These are phyloP conservation scores for Melieria crassipennis DNA, from an alignment of 2,888 invertebrate species.

Conservation along the genomic window DNA sequence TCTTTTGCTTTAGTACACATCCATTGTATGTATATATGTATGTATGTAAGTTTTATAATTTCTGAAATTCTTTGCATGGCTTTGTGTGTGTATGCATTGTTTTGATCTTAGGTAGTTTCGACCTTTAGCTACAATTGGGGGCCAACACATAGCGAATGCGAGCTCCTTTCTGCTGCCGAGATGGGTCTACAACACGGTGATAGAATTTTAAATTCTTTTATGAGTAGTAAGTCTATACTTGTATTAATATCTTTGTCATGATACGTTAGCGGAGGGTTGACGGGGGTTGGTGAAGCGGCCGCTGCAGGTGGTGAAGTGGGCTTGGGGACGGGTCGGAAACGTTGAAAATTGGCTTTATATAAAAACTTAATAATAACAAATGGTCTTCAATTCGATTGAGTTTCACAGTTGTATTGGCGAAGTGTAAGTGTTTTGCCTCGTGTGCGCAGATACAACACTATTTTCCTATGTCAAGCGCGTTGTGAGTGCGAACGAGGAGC, in stretches of 20 bases:
- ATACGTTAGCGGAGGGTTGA: no score
- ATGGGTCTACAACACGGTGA: conserved; percentile 7
- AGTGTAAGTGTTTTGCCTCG: no score
- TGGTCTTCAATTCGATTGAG: conserved; percentile 29
- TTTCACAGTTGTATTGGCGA: conserved; percentile 26
- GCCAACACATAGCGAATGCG: conserved; percentile 22
- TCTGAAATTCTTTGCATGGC: not conserved
- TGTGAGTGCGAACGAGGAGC: no score
- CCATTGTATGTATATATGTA: conserved; percentile 24
- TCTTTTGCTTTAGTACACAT: conserved; percentile 33
- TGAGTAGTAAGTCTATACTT: conserved; percentile 13
- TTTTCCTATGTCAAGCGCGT: no score
- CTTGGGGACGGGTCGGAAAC: no score
- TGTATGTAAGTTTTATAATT: conserved; percentile 27
- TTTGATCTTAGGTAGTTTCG: no score
- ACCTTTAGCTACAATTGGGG: not conserved
- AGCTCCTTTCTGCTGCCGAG: conserved; percentile 1
- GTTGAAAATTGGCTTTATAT: not conserved
- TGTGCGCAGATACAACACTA: no score
- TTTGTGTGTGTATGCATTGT: not conserved
- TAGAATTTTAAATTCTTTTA: conserved; percentile 21
- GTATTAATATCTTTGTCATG: no score
- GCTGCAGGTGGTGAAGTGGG: no score
- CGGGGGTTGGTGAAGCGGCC: no score
- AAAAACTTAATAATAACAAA: conserved; percentile 24